A percentile compares a stretch with the other conserved stretches of the same genome.
phyloP scores from a whole-genome alignment of 2,888 invertebrate species.

The Sinohyriopsis cumingii region DNA sequence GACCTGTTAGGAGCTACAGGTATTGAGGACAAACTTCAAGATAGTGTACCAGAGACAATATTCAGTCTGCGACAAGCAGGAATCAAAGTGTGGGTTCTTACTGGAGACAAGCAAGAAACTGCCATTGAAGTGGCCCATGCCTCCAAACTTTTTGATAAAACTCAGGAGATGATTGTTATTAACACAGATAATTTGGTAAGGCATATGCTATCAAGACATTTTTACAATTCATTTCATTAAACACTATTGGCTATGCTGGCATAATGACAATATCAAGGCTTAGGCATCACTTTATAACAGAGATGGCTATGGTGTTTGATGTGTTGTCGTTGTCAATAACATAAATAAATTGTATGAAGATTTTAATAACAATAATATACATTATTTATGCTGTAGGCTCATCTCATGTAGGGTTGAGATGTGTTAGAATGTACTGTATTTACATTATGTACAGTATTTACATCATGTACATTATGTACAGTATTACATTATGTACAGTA shows the following conservation, averaged over 20 bases:
- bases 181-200: slow-evolving; percentile 76
- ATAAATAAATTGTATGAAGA: too few species aligned
- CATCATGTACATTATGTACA: too few species aligned
- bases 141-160: slow-evolving; percentile 74
- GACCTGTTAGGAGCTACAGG: slow-evolving; percentile 74
- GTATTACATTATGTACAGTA: too few species aligned
- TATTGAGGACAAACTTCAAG: slow-evolving; percentile 77
- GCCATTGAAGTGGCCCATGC: slow-evolving; percentile 97
- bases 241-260: not conserved
- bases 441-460: too few species aligned
- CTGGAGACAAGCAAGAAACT: slow-evolving; percentile 95
- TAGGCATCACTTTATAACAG: too few species aligned
- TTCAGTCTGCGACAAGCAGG: slow-evolving; percentile 79
- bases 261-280: too few species aligned
- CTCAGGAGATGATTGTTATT: slow-evolving; percentile 79
- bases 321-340: too few species aligned
- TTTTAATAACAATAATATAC: too few species aligned
- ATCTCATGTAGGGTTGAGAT: too few species aligned
- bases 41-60: slow-evolving; percentile 92
- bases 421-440: too few species aligned
- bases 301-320: too few species aligned
- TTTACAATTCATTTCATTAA: not conserved
- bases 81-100: slow-evolving; percentile 78
- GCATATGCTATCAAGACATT: slow-evolving; percentile 4
- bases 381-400: too few species aligned